Conservation (phyloP, 1,140 invertebrate genomes). For the Drosophila murphyi region DNA sequence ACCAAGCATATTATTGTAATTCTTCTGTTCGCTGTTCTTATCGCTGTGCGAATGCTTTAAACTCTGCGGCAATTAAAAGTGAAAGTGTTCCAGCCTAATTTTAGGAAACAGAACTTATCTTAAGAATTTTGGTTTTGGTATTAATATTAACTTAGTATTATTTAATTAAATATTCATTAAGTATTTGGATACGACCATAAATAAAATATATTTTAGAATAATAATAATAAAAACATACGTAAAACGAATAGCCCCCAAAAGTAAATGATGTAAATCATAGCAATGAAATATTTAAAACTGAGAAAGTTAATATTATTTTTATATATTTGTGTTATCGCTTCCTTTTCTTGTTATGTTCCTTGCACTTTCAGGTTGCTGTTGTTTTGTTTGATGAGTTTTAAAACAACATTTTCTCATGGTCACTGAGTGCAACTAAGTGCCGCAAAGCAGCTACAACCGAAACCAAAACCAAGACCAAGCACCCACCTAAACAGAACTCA, state of each 20-base stretch:
- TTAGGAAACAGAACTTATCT: not conserved
- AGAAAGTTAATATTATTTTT: not conserved
- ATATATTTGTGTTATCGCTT: not conserved
- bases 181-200: no score
- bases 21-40: not conserved
- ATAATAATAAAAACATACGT: not conserved
- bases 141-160: not conserved
- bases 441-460: not conserved
- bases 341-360: not conserved
- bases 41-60: slow-evolving; percentile 5
- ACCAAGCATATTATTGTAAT: not conserved
- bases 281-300: no score
- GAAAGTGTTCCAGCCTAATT: slow-evolving; percentile 3
- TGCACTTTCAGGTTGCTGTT: slow-evolving; percentile 18
- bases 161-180: not conserved
- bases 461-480: slow-evolving; percentile 42
- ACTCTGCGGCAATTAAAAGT: slow-evolving; percentile 23
- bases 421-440: slow-evolving; percentile 14
- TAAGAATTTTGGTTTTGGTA: not conserved
- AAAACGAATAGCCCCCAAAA: no score
- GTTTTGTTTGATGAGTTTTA: slow-evolving; percentile 29
- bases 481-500: slow-evolving; percentile 61
- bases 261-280: no score
- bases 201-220: not conserved
- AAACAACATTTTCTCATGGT: slow-evolving; percentile 26